phyloP scores from a whole-genome alignment of 2,888 invertebrate genomes.

The Epinotia nisella region DNA sequence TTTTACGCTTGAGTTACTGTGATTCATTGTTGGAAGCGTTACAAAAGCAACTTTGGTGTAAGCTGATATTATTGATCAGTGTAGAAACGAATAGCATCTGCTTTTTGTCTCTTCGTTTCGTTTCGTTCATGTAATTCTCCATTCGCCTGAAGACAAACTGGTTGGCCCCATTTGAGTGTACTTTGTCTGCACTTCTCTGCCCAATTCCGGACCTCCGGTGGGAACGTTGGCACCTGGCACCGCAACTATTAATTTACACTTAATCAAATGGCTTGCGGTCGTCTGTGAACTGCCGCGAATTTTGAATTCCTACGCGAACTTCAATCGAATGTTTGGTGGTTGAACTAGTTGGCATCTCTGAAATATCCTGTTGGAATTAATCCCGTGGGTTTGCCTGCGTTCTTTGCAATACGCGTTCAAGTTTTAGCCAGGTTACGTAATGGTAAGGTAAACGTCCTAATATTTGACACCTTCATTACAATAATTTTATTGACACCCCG shows the following conservation, averaged over 20 bases:
- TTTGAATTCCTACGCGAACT: slow-evolving; percentile 2
- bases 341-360: neutral
- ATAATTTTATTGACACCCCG: too few relatives aligned
- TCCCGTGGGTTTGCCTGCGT: too few relatives aligned
- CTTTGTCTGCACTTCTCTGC: neutral
- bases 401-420: too few relatives aligned
- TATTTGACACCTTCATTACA: too few relatives aligned
- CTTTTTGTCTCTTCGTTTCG: too few relatives aligned
- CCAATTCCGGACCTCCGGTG: neutral
- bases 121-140: too few relatives aligned
- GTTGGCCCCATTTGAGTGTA: neutral
- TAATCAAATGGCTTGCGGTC: slow-evolving; percentile 25
- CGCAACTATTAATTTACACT: slow-evolving; percentile 28
- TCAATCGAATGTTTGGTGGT: neutral
- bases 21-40: neutral
- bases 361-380: too few relatives aligned
- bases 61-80: neutral
- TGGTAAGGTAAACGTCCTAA: too few relatives aligned
- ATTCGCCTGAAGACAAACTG: neutral
- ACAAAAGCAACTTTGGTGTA: neutral
- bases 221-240: slow-evolving; percentile 26
- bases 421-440: too few relatives aligned
- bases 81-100: neutral
- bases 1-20: neutral
- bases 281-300: slow-evolving; percentile 11